Evolutionary conservation across 2,113 vertebrate species (phyloP).

Genomic region (Sebastes schlegelii): DNA sequence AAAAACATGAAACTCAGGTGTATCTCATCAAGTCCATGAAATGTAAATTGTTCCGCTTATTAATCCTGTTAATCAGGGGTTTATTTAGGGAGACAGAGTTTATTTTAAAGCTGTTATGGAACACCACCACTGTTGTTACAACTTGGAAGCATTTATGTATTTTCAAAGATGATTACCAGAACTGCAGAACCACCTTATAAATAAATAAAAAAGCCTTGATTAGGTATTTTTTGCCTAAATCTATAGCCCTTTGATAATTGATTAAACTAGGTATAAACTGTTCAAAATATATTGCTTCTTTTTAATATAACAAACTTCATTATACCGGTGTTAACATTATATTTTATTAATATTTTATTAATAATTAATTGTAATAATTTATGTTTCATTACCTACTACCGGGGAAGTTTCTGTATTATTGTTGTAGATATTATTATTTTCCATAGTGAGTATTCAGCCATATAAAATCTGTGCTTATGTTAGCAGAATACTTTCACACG

Average conservation of each 20-base stretch:
- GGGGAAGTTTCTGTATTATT: neutral
- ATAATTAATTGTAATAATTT: neutral
- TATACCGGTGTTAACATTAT: neutral
- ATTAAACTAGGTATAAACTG: neutral
- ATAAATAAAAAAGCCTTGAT: neutral
- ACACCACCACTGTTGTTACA: neutral
- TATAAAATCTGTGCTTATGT: neutral
- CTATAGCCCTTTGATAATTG: neutral
- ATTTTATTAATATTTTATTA: neutral
- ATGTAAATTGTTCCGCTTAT: constrained; percentile 41
- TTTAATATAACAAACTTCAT: neutral
- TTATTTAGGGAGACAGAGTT: constrained; percentile 40
- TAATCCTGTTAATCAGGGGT: constrained; percentile 54
- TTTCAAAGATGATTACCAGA: neutral
- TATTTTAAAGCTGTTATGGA: constrained; percentile 39
- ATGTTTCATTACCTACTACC: neutral
- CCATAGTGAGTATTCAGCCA: neutral
- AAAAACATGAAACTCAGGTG: constrained; percentile 27
- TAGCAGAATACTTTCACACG: neutral
- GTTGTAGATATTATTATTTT: neutral
- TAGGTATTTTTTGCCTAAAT: neutral
- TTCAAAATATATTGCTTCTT: neutral
- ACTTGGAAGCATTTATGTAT: neutral
- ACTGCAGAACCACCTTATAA: neutral
- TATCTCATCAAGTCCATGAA: constrained; percentile 40